Percentiles rank a stretch among this genome's conserved stretches.
phyloP scores from a whole-genome alignment of 2,113 vertebrate species.

The Toxotes jaculatrix region DNA sequence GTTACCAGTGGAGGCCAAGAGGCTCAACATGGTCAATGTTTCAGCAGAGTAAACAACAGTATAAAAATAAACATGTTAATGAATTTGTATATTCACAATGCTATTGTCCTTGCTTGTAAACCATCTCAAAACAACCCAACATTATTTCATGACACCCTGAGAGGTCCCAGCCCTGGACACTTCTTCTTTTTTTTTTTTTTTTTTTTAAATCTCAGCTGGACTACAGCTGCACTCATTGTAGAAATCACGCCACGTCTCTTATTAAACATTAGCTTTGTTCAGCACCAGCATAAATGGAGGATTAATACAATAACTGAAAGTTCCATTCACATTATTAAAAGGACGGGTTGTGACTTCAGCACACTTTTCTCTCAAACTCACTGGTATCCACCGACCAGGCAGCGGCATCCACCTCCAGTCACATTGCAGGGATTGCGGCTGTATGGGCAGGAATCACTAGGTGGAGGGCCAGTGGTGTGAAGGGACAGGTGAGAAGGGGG shows the following conservation, averaged over 20 bases:
- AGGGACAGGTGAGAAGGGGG: neutral
- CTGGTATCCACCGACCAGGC: neutral
- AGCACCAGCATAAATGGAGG: neutral
- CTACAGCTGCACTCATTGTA: neutral
- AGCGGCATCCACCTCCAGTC: constrained; percentile 29
- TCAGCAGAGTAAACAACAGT: neutral
- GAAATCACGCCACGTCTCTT: neutral
- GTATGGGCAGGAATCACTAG: neutral
- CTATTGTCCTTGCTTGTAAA: neutral
- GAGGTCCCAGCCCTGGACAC: neutral
- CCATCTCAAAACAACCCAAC: neutral
- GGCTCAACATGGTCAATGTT: neutral
- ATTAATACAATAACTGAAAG: neutral
- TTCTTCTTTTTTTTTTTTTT: no score
- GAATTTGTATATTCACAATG: neutral
- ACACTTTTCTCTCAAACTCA: neutral
- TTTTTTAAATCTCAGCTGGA: neutral
- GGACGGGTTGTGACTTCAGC: no score
- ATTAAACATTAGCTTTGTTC: neutral
- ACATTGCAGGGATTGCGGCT: constrained; percentile 41
- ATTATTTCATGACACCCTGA: constrained; percentile 11
- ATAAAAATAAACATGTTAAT: constrained; percentile 2
- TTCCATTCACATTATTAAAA: neutral
- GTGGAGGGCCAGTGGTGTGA: neutral
- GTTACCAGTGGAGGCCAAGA: neutral